Conservation (phyloP, 2,888 invertebrate species). For the Drosophila rellima region DNA sequence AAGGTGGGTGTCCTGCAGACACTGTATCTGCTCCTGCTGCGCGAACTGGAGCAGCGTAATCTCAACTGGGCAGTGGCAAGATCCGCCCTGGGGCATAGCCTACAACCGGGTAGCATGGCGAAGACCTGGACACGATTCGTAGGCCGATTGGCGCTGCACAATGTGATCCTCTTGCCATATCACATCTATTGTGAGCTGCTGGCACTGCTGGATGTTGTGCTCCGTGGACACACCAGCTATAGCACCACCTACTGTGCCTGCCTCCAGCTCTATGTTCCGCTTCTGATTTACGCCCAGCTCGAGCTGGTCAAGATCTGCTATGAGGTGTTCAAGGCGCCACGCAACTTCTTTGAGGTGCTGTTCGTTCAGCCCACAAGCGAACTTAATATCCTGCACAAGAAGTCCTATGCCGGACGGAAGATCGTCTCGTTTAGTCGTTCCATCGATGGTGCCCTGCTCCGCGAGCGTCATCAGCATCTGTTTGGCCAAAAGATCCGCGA, state of each 20-base stretch:
- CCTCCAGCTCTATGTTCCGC: constrained; percentile 81
- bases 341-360: constrained; percentile 84
- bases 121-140: constrained; percentile 80
- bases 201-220: constrained; percentile 79
- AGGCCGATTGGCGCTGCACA: constrained; percentile 82
- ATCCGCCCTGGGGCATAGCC: constrained; percentile 84
- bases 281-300: constrained; percentile 81
- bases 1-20: constrained; percentile 58
- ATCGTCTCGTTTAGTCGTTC: constrained; percentile 84
- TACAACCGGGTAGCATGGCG: constrained; percentile 86
- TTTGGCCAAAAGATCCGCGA: constrained; percentile 77
- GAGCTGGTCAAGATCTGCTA: constrained; percentile 82
- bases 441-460: constrained; percentile 82
- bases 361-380: constrained; percentile 82
- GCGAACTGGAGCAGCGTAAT: constrained; percentile 83
- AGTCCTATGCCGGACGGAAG: constrained; percentile 85
- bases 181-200: constrained; percentile 77
- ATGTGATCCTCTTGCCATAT: constrained; percentile 79
- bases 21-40: constrained; percentile 79
- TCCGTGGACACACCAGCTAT: constrained; percentile 78
- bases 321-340: constrained; percentile 83
- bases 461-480: constrained; percentile 72
- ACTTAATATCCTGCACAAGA: constrained; percentile 83
- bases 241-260: constrained; percentile 79
- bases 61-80: constrained; percentile 85